A percentile compares a stretch with the other conserved stretches of the same genome.
phyloP scores from a whole-genome alignment of 2,888 invertebrate genomes.

The Callosobruchus maculatus region DNA sequence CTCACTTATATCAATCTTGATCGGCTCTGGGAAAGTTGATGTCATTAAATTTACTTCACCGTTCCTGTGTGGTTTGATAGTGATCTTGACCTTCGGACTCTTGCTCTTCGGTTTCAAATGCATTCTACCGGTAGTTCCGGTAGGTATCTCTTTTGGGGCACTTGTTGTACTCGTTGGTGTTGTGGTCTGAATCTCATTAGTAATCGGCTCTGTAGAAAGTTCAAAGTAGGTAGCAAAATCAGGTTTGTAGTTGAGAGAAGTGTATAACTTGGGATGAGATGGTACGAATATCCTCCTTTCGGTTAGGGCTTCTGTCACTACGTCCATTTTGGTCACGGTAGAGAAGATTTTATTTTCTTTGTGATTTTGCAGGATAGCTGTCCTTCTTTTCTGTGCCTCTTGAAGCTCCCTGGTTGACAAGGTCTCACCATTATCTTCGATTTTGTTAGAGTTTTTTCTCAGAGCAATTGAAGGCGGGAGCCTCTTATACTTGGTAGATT shows the following conservation, averaged over 20 bases:
- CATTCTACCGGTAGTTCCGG: constrained; percentile 1
- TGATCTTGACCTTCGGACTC: constrained; percentile 41
- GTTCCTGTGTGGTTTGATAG: constrained; percentile 29
- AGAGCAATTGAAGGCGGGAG: constrained; percentile 28
- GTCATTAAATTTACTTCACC: constrained; percentile 21
- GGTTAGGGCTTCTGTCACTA: constrained; percentile 43
- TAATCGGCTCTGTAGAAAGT: constrained; percentile 28
- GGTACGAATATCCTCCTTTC: constrained; percentile 44
- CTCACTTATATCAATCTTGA: constrained; percentile 39
- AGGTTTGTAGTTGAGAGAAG: constrained; percentile 36
- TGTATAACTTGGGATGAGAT: constrained; percentile 39
- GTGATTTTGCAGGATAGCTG: constrained; percentile 30
- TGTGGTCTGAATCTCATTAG: constrained; percentile 20
- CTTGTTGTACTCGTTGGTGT: constrained; percentile 16
- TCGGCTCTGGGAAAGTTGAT: constrained; percentile 32
- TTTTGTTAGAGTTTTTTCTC: constrained; percentile 29
- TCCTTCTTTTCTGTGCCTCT: constrained; percentile 37
- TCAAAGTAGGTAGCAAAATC: constrained; percentile 20
- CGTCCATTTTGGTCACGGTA: constrained; percentile 35
- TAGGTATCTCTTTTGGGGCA: constrained; percentile 10
- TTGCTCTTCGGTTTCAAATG: constrained; percentile 36
- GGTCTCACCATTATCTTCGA: constrained; percentile 22
- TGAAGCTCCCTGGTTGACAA: constrained; percentile 26
- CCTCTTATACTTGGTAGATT: constrained; percentile 26
- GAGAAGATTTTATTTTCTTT: constrained; percentile 33